These are phyloP conservation scores for Danio aesculapii DNA, from an alignment of 2,797 vertebrate species.

Conservation along the genomic window DNA sequence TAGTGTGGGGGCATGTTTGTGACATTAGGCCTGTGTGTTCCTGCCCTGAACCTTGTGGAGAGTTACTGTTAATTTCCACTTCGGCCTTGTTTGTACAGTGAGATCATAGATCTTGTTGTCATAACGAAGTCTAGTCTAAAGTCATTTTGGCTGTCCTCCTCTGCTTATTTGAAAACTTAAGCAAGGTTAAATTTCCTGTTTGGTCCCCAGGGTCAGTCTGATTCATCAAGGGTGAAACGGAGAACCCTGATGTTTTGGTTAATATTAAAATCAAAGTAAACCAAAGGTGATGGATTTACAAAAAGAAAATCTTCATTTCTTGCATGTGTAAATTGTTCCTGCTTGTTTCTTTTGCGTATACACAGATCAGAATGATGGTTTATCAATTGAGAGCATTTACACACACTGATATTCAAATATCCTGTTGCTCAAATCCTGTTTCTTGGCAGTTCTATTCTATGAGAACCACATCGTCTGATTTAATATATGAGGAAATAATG, in stretches of 20 bases:
- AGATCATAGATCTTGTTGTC: slow-evolving; percentile 51
- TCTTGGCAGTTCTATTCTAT: not conserved
- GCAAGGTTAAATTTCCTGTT: slow-evolving; percentile 43
- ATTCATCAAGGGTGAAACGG: not conserved
- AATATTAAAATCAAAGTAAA: not conserved
- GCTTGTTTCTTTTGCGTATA: not conserved
- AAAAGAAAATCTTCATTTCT: not conserved
- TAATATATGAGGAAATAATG: slow-evolving; percentile 2
- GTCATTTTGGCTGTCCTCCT: slow-evolving; percentile 19
- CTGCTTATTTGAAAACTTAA: slow-evolving; percentile 11
- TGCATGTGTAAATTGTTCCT: not conserved
- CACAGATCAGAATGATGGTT: slow-evolving; percentile 10
- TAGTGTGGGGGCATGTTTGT: slow-evolving; percentile 19
- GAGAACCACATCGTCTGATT: slow-evolving; percentile 16
- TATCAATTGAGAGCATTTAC: not conserved
- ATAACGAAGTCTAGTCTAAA: slow-evolving; percentile 33
- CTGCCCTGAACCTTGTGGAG: slow-evolving; percentile 40
- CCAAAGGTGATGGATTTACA: not conserved
- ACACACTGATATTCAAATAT: not conserved
- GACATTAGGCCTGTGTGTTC: slow-evolving; percentile 30
- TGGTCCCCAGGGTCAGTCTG: not conserved
- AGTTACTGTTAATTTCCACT: slow-evolving; percentile 46
- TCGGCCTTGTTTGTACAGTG: slow-evolving; percentile 46
- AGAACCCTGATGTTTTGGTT: slow-evolving; percentile 19
- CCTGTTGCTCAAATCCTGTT: not conserved